Evolutionary conservation across 2,113 vertebrate species (phyloP).

Genomic region (Mugil cephalus): DNA sequence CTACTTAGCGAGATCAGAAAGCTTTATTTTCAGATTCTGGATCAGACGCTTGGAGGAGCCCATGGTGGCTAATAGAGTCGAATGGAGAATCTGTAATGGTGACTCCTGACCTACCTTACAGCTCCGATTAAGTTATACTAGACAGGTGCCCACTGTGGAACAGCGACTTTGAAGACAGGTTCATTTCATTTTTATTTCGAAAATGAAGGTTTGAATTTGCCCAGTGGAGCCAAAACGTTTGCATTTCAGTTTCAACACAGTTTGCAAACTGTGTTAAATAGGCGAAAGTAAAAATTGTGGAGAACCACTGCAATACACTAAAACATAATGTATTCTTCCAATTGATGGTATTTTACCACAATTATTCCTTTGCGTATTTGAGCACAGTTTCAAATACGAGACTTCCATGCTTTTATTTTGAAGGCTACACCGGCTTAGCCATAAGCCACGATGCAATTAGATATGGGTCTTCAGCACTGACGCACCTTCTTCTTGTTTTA

Average conservation of each 20-base stretch:
- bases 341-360: too few relatives aligned
- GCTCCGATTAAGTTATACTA: neutral
- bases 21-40: slow-evolving; percentile 14
- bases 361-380: neutral
- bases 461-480: slow-evolving; percentile 12
- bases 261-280: too few relatives aligned
- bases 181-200: neutral
- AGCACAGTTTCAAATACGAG: neutral
- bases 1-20: neutral
- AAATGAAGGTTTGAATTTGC: neutral
- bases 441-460: slow-evolving; percentile 9
- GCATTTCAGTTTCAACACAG: too few relatives aligned
- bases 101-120: neutral
- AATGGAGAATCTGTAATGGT: neutral
- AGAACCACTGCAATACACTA: too few relatives aligned
- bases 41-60: neutral
- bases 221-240: too few relatives aligned
- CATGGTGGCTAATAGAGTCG: neutral
- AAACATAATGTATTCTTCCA: too few relatives aligned
- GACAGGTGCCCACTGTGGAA: neutral
- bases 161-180: neutral
- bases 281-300: too few relatives aligned
- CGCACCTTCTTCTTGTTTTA: slow-evolving; percentile 45
- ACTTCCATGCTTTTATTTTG: neutral
- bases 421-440: too few relatives aligned